Evolutionary conservation across 2,888 invertebrate genomes (phyloP).

Genomic region (Callyntrura guangdongensis): DNA sequence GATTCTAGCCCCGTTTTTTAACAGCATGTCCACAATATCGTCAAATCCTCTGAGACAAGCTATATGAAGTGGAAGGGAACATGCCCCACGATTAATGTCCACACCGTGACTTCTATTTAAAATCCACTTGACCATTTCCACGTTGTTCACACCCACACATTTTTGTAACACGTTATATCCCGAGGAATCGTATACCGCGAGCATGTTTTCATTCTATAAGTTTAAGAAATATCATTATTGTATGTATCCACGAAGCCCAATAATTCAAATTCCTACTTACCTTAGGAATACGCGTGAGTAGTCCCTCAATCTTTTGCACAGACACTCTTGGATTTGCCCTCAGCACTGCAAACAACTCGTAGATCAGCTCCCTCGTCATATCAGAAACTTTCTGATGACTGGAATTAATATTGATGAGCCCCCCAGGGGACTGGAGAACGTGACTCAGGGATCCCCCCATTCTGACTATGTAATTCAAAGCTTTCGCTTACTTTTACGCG

Average conservation of each 20-base stretch:
- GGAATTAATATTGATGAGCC: constrained; percentile 69
- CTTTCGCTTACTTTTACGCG: not conserved
- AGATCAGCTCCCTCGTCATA: constrained; percentile 89
- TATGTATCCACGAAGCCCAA: not conserved
- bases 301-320: constrained; percentile 89
- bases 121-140: constrained; percentile 90
- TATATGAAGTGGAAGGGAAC: constrained; percentile 91
- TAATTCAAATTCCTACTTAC: constrained; percentile 86
- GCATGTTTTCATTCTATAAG: constrained; percentile 89
- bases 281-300: constrained; percentile 90
- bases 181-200: constrained; percentile 89
- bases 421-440: constrained; percentile 76
- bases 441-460: constrained; percentile 83
- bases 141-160: constrained; percentile 90
- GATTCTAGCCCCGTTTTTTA: constrained; percentile 86
- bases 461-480: not conserved
- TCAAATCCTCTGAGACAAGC: constrained; percentile 90
- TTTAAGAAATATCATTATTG: not conserved
- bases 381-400: constrained; percentile 85
- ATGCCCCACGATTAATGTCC: constrained; percentile 90
- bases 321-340: constrained; percentile 90
- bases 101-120: constrained; percentile 87
- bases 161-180: constrained; percentile 91
- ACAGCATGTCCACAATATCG: constrained; percentile 82
- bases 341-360: constrained; percentile 89